Evolutionary conservation across 2,888 invertebrate genomes (phyloP).

Genomic region (Aphodius sticticus): DNA sequence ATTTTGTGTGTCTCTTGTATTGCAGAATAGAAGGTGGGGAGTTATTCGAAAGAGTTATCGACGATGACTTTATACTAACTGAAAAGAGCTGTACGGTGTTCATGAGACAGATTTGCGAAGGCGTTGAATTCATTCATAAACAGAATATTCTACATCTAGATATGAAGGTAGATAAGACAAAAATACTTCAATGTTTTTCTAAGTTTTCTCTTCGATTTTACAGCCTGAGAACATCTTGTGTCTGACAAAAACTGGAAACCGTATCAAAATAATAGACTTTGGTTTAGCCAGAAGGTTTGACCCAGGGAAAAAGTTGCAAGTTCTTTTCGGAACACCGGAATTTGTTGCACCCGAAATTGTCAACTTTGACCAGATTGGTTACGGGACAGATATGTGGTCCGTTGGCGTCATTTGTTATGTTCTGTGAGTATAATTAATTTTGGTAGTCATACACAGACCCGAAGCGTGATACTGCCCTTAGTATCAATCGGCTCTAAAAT

Average conservation of each 20-base stretch:
- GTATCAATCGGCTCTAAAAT: no score
- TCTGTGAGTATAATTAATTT: slow-evolving; percentile 76
- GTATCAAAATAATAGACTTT: slow-evolving; percentile 99
- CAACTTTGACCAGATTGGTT: slow-evolving; percentile 96
- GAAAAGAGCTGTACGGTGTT: slow-evolving; percentile 97
- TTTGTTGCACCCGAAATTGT: slow-evolving; percentile 99
- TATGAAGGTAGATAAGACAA: slow-evolving; percentile 78
- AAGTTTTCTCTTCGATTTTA: slow-evolving; percentile 45
- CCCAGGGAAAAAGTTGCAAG: slow-evolving; percentile 90
- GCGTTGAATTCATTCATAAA: slow-evolving; percentile 95
- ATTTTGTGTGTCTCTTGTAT: slow-evolving; percentile 42
- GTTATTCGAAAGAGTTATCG: slow-evolving; percentile 97
- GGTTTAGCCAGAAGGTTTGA: slow-evolving; percentile 94
- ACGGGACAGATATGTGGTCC: slow-evolving; percentile 98
- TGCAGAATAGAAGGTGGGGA: slow-evolving; percentile 97
- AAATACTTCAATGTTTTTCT: background rate
- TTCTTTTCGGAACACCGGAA: slow-evolving; percentile 97
- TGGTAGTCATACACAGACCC: no score
- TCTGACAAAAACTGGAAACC: slow-evolving; percentile 93
- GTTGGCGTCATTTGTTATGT: slow-evolving; percentile 98
- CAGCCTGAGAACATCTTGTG: slow-evolving; percentile 99
- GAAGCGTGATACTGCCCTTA: no score
- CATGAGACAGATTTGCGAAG: slow-evolving; percentile 98
- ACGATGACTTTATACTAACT: slow-evolving; percentile 96
- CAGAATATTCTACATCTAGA: slow-evolving; percentile 96